Conservation (phyloP, 2,888 invertebrate genomes). For the Hedya salicella region DNA sequence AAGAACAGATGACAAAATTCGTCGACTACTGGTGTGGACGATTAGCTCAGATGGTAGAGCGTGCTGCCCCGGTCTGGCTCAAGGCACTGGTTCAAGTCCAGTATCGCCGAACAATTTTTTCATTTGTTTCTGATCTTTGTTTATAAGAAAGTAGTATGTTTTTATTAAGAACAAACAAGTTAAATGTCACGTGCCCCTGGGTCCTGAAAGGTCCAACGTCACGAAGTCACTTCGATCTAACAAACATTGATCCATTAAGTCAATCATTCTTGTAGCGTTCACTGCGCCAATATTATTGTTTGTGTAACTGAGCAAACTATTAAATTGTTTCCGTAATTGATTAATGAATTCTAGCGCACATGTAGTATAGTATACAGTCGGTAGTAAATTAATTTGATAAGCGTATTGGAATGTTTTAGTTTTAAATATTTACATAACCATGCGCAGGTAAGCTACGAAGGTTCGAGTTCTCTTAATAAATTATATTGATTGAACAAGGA, state of each 20-base stretch:
- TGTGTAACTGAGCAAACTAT: slow-evolving; percentile 27
- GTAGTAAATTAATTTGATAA: slow-evolving; percentile 10
- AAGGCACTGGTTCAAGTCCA: no score
- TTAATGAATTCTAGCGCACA: slow-evolving; percentile 11
- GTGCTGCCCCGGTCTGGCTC: no score
- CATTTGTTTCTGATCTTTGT: no score
- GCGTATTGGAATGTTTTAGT: background rate
- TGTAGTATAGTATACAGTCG: background rate
- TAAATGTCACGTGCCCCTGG: slow-evolving; percentile 16
- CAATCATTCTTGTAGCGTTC: slow-evolving; percentile 36
- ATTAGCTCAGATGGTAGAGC: no score
- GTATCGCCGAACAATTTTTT: no score
- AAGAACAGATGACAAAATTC: no score
- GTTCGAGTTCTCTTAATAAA: slow-evolving; percentile 10
- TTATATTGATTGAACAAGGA: slow-evolving; percentile 15
- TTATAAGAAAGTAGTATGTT: no score
- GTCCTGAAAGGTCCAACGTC: slow-evolving; percentile 8
- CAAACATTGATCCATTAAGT: slow-evolving; percentile 28
- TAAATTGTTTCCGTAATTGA: slow-evolving; percentile 34
- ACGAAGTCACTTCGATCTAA: slow-evolving; percentile 6
- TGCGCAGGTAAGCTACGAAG: background rate
- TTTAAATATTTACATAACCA: background rate
- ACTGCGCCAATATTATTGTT: slow-evolving; percentile 37
- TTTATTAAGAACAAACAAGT: no score
- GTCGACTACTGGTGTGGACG: no score